A percentile compares a stretch with the other conserved stretches of the same genome.
Conservation (phyloP, 2,888 invertebrate genomes). For the Leptura quadrifasciata region DNA sequence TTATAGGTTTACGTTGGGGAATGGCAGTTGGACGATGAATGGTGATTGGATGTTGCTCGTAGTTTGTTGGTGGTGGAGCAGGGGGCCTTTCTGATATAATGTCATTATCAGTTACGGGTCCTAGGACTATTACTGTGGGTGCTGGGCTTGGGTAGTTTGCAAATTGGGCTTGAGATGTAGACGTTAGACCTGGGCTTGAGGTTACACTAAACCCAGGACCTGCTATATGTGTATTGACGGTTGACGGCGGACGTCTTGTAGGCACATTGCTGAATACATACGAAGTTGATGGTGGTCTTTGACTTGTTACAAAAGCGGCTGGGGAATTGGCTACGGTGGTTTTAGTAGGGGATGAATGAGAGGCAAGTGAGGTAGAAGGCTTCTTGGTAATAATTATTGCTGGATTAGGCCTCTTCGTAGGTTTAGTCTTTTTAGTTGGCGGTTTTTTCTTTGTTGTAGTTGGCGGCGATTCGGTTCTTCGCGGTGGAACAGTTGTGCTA, state of each 20-base stretch:
- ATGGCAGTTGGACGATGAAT: slow-evolving; percentile 60
- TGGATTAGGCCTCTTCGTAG: slow-evolving; percentile 58
- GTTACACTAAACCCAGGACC: slow-evolving; percentile 66
- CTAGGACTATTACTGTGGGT: slow-evolving; percentile 79
- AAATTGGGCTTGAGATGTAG: slow-evolving; percentile 46
- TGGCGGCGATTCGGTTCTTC: slow-evolving; percentile 57
- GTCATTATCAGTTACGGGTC: slow-evolving; percentile 72
- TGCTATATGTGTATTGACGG: slow-evolving; percentile 62
- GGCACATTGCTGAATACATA: slow-evolving; percentile 69
- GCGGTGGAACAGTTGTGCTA: slow-evolving; percentile 71
- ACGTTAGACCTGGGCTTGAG: slow-evolving; percentile 57
- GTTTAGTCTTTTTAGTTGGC: slow-evolving; percentile 57
- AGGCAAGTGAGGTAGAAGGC: slow-evolving; percentile 47
- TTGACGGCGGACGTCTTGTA: slow-evolving; percentile 58
- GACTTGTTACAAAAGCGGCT: slow-evolving; percentile 63
- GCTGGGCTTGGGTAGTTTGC: slow-evolving; percentile 72
- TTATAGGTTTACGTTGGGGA: slow-evolving; percentile 70
- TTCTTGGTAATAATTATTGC: slow-evolving; percentile 68
- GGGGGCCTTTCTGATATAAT: slow-evolving; percentile 42
- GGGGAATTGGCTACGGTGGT: slow-evolving; percentile 65
- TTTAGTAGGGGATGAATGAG: slow-evolving; percentile 66
- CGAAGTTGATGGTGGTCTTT: slow-evolving; percentile 72
- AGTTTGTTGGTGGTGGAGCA: slow-evolving; percentile 59
- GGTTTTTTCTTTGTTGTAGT: slow-evolving; percentile 74
- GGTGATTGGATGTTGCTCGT: slow-evolving; percentile 66